Conservation (phyloP, 1,140 invertebrate genomes). For the Aethina tumida region DNA sequence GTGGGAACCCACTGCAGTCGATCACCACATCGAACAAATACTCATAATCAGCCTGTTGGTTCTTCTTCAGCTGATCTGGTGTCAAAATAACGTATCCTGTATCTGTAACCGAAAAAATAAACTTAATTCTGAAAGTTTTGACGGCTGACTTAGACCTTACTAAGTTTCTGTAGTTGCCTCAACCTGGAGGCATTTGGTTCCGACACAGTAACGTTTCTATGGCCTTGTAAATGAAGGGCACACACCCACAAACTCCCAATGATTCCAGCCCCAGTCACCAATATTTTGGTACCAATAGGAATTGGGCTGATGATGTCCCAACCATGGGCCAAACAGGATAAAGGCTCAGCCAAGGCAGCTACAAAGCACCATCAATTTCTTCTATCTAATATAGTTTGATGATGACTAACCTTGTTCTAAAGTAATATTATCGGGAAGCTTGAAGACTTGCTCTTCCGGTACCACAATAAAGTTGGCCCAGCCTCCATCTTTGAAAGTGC, state of each 20-base stretch:
- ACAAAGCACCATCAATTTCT: constrained; percentile 11
- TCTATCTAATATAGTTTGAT: constrained; percentile 1
- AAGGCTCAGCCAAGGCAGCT: constrained; percentile 29
- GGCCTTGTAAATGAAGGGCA: constrained; percentile 51
- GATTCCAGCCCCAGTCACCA: constrained; percentile 54
- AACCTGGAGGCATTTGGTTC: constrained; percentile 47
- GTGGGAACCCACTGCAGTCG: constrained; percentile 51
- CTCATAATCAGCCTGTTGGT: constrained; percentile 20
- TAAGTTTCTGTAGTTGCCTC: constrained; percentile 41
- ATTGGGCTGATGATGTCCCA: constrained; percentile 26
- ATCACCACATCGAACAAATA: constrained; percentile 46
- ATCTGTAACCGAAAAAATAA: constrained; percentile 33
- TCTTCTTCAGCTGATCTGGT: constrained; percentile 42
- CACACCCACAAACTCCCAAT: constrained; percentile 57
- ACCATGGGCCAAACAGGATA: constrained; percentile 34
- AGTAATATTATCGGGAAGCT: constrained; percentile 38
- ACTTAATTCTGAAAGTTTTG: background rate
- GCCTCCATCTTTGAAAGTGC: constrained; percentile 52
- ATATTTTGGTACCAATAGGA: constrained; percentile 24
- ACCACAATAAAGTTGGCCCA: constrained; percentile 51
- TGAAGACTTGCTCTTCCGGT: constrained; percentile 47
- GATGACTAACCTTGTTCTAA: constrained; percentile 46
- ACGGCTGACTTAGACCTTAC: constrained; percentile 23
- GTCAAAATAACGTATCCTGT: constrained; percentile 42
- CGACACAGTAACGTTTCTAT: constrained; percentile 51